Conservation (phyloP, 2,113 vertebrate genomes). For the Mesoclemmys tuberculata region DNA sequence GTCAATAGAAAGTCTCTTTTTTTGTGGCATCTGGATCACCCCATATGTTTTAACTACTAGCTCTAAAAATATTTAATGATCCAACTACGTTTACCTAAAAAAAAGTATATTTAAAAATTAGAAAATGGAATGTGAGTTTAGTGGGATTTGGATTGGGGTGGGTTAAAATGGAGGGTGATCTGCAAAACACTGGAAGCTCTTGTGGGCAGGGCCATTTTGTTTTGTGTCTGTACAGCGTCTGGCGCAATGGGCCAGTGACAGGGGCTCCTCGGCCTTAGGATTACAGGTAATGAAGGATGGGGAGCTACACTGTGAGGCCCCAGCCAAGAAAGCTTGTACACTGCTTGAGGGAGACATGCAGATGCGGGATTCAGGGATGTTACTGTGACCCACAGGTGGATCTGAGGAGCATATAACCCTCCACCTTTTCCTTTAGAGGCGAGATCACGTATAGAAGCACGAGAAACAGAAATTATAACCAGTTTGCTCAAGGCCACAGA, state of each 20-base stretch:
- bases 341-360: not conserved
- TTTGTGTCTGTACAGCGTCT: not conserved
- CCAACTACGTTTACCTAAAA: not conserved
- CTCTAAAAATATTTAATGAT: not conserved
- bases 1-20: not conserved
- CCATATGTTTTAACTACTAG: not conserved
- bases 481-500: not conserved
- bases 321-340: not conserved
- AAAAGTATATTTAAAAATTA: not conserved
- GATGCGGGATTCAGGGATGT: too few species aligned
- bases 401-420: not conserved
- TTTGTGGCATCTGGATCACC: too few species aligned
- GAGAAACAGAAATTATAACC: not conserved
- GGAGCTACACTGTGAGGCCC: not conserved
- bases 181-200: not conserved
- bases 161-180: not conserved
- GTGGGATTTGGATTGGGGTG: not conserved
- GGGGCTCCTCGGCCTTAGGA: not conserved
- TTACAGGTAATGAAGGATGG: not conserved
- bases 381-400: not conserved
- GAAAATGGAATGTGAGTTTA: not conserved
- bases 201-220: not conserved
- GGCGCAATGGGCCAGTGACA: not conserved
- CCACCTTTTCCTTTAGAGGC: not conserved
- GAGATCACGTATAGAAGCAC: not conserved